Evolutionary conservation across 2,797 vertebrate genomes (phyloP), one percentile per base, ranked within the genome.

Genomic region (Chaetophractus vellerosus): DNA sequence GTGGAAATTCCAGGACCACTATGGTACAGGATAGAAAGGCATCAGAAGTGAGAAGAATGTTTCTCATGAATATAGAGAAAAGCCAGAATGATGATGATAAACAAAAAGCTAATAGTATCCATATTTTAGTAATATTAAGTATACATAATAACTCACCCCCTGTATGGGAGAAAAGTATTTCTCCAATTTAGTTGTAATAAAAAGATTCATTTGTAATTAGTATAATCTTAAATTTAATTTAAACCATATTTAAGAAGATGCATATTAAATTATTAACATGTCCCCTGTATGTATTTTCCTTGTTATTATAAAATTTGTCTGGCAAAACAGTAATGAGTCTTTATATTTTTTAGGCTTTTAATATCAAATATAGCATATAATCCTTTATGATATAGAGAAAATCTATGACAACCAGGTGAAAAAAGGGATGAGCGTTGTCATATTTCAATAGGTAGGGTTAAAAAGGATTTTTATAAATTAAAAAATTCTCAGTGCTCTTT

Each of bases 391-490:
- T 24, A 9, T 52, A 80, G 45, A 90, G 26, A 84, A 94, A 89
- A 89, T 80, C 68, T 33, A 23, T 74, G 78, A 78, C 16, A 92
- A 81, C 38, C 38, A 50, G 6, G 76, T 76, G 76, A 31, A 48
- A 71, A 85, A 36, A 93, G 21, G 55, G 23, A 33, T 52, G 66
- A 80, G 41, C 92, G 76, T 61, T 66, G 48, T 87, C 76, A 59
- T 84, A 90, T 93, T 75, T 94, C 66, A 91, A 93, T 15, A 24
- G n/a, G 76, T 59, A 19, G 79, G 21, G 95, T 4, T 80, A 80
- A 96, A 88, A 88, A 68, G 26, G 45, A 88, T 88, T 83, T 76
- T 48, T 86, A 85, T 82, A 88, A 94, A 80, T 88, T 78, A 0
- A 14, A 78, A 81, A 48, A 16, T 52, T 84, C 19, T 74, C 75